Percentiles rank a stretch among this genome's conserved stretches.
Conservation (phyloP, 2,797 vertebrate species). For the Chelon labrosus region DNA sequence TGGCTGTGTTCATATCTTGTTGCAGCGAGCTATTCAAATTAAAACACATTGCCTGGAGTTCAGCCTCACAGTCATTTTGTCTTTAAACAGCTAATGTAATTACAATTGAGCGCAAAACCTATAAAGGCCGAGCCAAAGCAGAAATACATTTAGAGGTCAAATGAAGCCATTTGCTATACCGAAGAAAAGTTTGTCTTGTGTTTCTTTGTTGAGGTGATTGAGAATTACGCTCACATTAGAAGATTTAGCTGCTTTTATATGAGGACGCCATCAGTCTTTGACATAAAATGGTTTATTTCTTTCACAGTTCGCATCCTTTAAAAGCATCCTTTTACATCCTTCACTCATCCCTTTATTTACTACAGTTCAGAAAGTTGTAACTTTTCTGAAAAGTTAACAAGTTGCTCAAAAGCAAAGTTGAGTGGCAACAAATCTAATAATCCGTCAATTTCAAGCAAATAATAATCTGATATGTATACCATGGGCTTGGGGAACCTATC, state of each 20-base stretch:
- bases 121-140: constrained; percentile 19
- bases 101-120: constrained; percentile 38
- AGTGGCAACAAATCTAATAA: neutral
- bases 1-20: constrained; percentile 16
- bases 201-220: constrained; percentile 24
- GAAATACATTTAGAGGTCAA: constrained; percentile 34
- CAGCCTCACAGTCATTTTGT: constrained; percentile 32
- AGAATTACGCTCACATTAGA: constrained; percentile 5
- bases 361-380: neutral
- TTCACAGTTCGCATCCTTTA: constrained; percentile 10
- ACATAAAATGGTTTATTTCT: neutral
- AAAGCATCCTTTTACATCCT: neutral
- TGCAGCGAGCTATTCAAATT: constrained; percentile 26
- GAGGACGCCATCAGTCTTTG: neutral
- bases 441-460: neutral
- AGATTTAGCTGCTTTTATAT: constrained; percentile 20
- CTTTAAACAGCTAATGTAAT: constrained; percentile 43
- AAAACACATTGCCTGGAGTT: constrained; percentile 41
- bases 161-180: constrained; percentile 33
- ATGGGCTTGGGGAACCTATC: too few relatives aligned
- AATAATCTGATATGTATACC: too few relatives aligned
- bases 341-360: neutral
- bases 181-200: constrained; percentile 8
- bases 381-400: neutral
- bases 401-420: neutral